Base-by-base conservation (phyloP, 2,888 invertebrate genomes). In the Chrysotoxum bicinctum region DNA sequence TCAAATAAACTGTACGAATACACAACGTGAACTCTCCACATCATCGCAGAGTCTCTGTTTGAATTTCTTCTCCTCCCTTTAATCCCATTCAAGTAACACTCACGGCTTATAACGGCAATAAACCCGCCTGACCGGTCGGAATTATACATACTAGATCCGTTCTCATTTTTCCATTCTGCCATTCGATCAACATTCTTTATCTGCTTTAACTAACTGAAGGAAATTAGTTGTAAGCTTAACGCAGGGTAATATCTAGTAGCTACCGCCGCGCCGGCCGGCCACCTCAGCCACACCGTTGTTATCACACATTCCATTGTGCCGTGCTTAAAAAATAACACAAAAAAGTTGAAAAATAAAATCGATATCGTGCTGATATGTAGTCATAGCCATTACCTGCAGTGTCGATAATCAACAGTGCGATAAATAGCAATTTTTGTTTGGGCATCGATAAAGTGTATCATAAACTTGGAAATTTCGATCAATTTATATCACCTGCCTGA, bases 91-190 rank as follows among this genome's bases (percentile, higher is more conserved):
- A 35, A 79, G 74, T 48, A 74, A 21, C 37, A 78, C 40, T 74
- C 60, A 40, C 73, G 73, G 81, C 80, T 81, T 50, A 72, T 68
- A 77, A 58, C 73, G 50, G 68, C 64, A 60, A 56, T 81, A 81
- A 85, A 85, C 85, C 77, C 81, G 85, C 81, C 81, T 85, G 85
- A 85, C 85, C 85, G 81, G 84, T 84, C 62, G 62, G 66, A 37
- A 64, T 64, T 64, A 64, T 45, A 54, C 76, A 69, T 77, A n/a
- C n/a, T n/a, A 81, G 70, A 85, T 85, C 77, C 85, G 81, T 85
- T 73, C 76, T 69, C 73, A 72, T 72, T 84, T 79, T 30, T 56
- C 37, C 48, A 74, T 69, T 83, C 73, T 72, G 62, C n/a, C 19
- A 45, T 70, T 56, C n/a, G 35, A 66, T 64, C 45, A 56, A 32